These are phyloP conservation scores for Anthoscopus minutus DNA, from an alignment of 2,113 vertebrate species.

Conservation along the genomic window DNA sequence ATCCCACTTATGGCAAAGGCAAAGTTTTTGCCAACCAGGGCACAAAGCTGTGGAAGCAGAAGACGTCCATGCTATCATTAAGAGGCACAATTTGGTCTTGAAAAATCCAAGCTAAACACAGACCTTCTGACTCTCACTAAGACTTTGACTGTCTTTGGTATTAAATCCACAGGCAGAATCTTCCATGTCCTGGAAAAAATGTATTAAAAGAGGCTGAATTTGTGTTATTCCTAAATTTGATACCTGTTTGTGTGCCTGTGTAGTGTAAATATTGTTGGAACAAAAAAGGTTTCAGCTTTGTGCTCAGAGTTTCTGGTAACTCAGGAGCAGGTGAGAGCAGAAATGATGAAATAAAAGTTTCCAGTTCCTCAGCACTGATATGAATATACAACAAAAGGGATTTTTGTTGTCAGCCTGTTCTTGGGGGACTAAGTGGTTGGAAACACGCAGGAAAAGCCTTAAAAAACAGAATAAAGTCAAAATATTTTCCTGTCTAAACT, in stretches of 20 bases:
- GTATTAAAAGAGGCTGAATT: background rate
- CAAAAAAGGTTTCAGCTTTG: background rate
- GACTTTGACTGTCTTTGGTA: background rate
- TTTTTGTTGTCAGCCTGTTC: rapidly evolving
- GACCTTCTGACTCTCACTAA: background rate
- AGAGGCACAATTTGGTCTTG: background rate
- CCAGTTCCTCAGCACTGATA: background rate
- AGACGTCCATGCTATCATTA: background rate
- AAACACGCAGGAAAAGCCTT: background rate
- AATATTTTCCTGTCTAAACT: background rate
- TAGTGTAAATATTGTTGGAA: background rate
- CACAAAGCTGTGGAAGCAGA: background rate
- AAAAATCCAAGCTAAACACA: background rate
- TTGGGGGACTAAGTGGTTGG: background rate
- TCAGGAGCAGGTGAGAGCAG: background rate
- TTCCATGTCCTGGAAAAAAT: background rate
- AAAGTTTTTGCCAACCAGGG: background rate
- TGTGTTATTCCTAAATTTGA: background rate
- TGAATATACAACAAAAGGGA: background rate
- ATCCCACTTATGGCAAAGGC: background rate
- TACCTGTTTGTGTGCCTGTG: background rate
- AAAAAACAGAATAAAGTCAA: background rate
- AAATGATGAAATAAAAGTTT: background rate
- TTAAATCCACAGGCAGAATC: constrained; percentile 26
- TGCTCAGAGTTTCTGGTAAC: background rate